phyloP scores from a whole-genome alignment of 2,113 vertebrate genomes.

The Cinclus cinclus region DNA sequence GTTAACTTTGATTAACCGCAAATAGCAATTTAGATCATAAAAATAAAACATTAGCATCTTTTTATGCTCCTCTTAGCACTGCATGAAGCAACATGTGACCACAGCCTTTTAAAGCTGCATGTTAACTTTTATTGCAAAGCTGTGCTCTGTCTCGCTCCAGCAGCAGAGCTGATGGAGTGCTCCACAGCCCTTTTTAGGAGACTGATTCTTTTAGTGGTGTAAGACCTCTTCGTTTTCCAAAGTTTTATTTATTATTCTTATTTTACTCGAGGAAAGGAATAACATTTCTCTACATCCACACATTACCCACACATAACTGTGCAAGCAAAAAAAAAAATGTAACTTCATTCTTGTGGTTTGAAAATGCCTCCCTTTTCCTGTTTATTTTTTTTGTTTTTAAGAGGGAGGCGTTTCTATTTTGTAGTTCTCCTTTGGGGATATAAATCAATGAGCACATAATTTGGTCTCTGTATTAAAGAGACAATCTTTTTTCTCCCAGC shows the following conservation, averaged over 20 bases:
- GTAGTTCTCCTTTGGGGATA: neutral
- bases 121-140: conserved; percentile 19
- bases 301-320: conserved; percentile 17
- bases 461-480: neutral
- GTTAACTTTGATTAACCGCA: conserved; percentile 36
- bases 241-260: conserved; percentile 14
- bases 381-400: neutral
- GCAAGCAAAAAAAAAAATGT: conserved; percentile 14
- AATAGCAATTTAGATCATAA: conserved; percentile 35
- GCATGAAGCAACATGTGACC: neutral
- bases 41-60: conserved; percentile 13
- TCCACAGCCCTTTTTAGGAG: neutral
- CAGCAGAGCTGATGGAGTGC: neutral
- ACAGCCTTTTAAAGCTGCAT: conserved; percentile 16
- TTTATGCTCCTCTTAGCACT: neutral
- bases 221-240: neutral
- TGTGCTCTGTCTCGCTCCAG: neutral
- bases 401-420: neutral
- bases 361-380: conserved; percentile 20
- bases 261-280: conserved; percentile 20
- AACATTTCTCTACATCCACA: neutral
- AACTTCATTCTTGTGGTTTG: conserved; percentile 43
- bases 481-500: neutral
- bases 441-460: neutral
- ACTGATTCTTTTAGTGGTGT: neutral